These are phyloP conservation scores for Acipenser transmontanus DNA, from an alignment of 2,797 vertebrate species.

Conservation along the genomic window DNA sequence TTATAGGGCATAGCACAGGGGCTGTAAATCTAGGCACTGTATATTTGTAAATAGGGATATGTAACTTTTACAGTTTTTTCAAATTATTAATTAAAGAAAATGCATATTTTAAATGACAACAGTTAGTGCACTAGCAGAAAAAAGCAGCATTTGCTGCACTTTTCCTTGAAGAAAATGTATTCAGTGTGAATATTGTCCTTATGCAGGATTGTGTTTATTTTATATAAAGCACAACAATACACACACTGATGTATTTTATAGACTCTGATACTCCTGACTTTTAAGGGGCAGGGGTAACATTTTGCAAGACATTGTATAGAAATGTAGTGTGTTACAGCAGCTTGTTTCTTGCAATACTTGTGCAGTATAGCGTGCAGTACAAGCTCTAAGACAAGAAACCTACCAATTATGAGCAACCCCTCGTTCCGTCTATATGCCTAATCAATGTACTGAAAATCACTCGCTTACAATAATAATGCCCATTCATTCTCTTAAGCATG, in stretches of 20 bases:
- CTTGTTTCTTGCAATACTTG: background rate
- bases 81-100: background rate
- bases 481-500: no score
- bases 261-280: no score
- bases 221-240: background rate
- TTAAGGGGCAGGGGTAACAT: background rate
- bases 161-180: conserved; percentile 7
- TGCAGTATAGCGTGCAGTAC: background rate
- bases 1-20: background rate
- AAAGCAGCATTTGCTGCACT: background rate
- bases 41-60: conserved; percentile 2
- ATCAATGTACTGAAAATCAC: no score
- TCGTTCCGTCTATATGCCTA: no score
- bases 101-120: background rate
- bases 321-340: background rate
- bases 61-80: conserved; percentile 4
- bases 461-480: no score
- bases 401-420: no score
- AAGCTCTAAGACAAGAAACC: no score
- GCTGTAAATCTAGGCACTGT: background rate
- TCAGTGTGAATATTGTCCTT: background rate
- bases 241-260: background rate
- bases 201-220: background rate
- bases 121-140: background rate
- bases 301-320: background rate